Percentiles rank a stretch among this genome's conserved stretches.
Evolutionary conservation across 2,113 vertebrate species (phyloP).

Genomic region (Synchiropus splendidus): DNA sequence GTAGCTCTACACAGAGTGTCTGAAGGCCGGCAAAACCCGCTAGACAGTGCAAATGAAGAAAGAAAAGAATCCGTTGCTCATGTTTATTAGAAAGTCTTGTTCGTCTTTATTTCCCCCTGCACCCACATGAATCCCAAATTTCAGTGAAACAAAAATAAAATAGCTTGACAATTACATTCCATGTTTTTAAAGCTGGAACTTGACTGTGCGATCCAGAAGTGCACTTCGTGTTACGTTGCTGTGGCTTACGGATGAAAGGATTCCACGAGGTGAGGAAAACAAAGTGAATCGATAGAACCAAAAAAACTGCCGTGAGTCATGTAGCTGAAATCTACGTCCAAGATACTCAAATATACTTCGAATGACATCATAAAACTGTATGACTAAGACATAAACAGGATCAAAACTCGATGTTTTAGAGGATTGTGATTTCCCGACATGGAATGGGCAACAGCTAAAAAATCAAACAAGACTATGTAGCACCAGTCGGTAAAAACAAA

Average conservation of each 20-base stretch:
- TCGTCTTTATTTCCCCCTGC: constrained; percentile 51
- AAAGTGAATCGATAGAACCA: constrained; percentile 13
- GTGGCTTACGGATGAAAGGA: constrained; percentile 24
- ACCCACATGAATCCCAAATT: constrained; percentile 46
- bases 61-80: constrained; percentile 39
- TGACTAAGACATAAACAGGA: neutral
- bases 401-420: too few relatives aligned
- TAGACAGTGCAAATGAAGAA: constrained; percentile 35
- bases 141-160: constrained; percentile 44
- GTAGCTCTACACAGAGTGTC: too few relatives aligned
- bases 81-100: constrained; percentile 65
- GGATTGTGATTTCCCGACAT: too few relatives aligned
- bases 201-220: constrained; percentile 47
- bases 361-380: constrained; percentile 35
- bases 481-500: constrained; percentile 70
- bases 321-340: constrained; percentile 42
- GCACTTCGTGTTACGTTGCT: constrained; percentile 35
- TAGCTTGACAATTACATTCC: constrained; percentile 59
- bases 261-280: constrained; percentile 31
- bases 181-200: constrained; percentile 37
- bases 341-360: constrained; percentile 53
- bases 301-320: constrained; percentile 22
- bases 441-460: too few relatives aligned
- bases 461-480: constrained; percentile 58
- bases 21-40: too few relatives aligned